These are phyloP conservation scores for Heteronetta atricapilla DNA, from an alignment of 2,113 vertebrate genomes.

Conservation along the genomic window DNA sequence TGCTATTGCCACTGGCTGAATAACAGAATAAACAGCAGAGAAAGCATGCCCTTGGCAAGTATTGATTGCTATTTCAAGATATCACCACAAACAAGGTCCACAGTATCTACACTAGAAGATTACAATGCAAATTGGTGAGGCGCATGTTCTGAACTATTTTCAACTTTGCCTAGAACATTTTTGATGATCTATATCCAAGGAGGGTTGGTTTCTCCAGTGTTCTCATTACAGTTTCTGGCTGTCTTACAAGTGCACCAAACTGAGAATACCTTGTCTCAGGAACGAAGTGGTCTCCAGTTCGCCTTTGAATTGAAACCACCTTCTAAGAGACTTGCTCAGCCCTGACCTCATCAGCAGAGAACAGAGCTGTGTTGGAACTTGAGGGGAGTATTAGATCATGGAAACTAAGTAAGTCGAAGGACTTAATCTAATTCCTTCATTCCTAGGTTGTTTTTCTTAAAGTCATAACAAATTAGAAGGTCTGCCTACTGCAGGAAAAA, in stretches of 20 bases:
- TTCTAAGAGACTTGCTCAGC: slow-evolving; percentile 28
- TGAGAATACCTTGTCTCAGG: background rate
- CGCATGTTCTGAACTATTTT: slow-evolving; percentile 2
- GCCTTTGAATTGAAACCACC: background rate
- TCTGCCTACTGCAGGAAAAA: background rate
- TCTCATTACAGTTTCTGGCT: slow-evolving; percentile 35
- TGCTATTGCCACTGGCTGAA: background rate
- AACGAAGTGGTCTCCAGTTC: slow-evolving; percentile 10
- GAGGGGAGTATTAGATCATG: slow-evolving; percentile 42
- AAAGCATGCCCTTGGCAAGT: background rate
- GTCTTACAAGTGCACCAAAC: background rate
- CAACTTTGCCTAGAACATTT: background rate
- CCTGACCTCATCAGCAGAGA: background rate
- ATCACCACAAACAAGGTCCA: background rate
- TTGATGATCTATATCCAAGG: slow-evolving; percentile 31
- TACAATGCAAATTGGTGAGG: background rate
- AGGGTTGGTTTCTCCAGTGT: slow-evolving; percentile 8
- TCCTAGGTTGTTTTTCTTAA: background rate
- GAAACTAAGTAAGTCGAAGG: slow-evolving; percentile 32
- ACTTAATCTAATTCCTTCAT: slow-evolving; percentile 1
- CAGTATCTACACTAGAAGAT: background rate
- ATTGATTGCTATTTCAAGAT: slow-evolving; percentile 29
- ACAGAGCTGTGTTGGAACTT: slow-evolving; percentile 30
- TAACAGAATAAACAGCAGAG: slow-evolving; percentile 13
- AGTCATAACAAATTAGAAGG: slow-evolving; percentile 8